These are phyloP conservation scores for Crossaster papposus DNA, from an alignment of 53 echinoderm and acorn worm species.

Conservation along the genomic window DNA sequence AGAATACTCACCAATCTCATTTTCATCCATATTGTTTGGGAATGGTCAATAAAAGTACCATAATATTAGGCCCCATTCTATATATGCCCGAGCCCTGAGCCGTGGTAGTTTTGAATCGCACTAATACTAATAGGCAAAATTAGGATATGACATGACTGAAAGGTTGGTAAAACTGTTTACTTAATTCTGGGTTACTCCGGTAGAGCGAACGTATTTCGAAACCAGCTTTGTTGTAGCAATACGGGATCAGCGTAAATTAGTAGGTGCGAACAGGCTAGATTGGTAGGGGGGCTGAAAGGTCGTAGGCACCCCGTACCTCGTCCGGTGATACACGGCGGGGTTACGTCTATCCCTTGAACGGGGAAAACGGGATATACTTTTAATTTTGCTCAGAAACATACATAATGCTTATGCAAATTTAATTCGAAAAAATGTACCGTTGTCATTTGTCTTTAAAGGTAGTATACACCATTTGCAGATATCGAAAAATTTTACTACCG, in stretches of 20 bases:
- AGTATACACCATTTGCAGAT: too few relatives aligned
- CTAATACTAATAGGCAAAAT: not conserved
- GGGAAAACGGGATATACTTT: too few relatives aligned
- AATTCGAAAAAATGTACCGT: too few relatives aligned
- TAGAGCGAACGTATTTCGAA: constrained; percentile 5
- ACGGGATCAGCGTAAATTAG: constrained; percentile 46
- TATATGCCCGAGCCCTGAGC: not conserved
- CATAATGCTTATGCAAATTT: too few relatives aligned
- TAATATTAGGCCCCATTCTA: too few relatives aligned
- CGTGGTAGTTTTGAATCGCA: not conserved
- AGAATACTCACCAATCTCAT: too few relatives aligned
- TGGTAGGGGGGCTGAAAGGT: not conserved
- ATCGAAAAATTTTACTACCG: too few relatives aligned
- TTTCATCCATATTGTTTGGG: too few relatives aligned
- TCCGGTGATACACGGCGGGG: not conserved
- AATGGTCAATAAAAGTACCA: too few relatives aligned
- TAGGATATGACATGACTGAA: not conserved
- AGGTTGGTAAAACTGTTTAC: not conserved
- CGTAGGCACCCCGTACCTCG: not conserved
- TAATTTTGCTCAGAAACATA: too few relatives aligned
- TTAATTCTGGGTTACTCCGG: not conserved
- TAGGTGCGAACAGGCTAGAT: constrained; percentile 52
- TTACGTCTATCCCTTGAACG: not conserved
- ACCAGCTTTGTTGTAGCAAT: not conserved
- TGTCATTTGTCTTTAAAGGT: too few relatives aligned